Conservation (phyloP, 2,888 invertebrate species). For the Merodon equestris region DNA sequence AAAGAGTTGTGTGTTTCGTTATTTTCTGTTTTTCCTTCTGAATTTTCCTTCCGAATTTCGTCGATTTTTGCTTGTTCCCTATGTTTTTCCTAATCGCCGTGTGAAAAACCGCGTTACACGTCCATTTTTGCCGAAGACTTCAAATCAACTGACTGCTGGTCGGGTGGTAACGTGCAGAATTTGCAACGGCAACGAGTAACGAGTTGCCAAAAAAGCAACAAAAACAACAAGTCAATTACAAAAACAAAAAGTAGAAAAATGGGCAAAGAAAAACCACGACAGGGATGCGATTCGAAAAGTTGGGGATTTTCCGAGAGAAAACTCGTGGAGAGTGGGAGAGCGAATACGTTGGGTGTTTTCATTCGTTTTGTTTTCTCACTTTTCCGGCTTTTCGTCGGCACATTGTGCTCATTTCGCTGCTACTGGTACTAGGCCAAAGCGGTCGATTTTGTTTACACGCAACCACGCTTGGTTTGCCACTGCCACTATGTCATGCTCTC, state of each 20-base stretch:
- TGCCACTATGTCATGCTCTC: too few relatives aligned
- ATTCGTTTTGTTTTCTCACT: slow-evolving; percentile 51
- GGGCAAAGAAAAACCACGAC: too few relatives aligned
- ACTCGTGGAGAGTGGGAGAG: slow-evolving; percentile 6
- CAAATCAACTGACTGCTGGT: slow-evolving; percentile 60
- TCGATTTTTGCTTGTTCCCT: background rate
- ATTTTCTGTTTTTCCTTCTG: slow-evolving; percentile 13
- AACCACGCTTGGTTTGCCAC: slow-evolving; percentile 23
- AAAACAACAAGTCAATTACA: too few relatives aligned
- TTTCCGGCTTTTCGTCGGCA: slow-evolving; percentile 60
- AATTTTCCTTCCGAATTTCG: slow-evolving; percentile 2
- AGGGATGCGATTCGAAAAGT: slow-evolving; percentile 12
- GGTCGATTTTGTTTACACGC: slow-evolving; percentile 66
- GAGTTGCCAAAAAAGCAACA: slow-evolving; percentile 49
- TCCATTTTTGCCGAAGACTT: slow-evolving; percentile 66
- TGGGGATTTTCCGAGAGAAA: slow-evolving; percentile 44
- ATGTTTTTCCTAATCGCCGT: slow-evolving; percentile 32
- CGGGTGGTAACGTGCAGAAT: slow-evolving; percentile 58
- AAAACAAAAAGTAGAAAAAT: too few relatives aligned
- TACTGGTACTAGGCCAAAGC: slow-evolving; percentile 28
- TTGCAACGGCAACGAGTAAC: slow-evolving; percentile 46
- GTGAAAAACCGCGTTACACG: slow-evolving; percentile 63
- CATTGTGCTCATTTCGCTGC: slow-evolving; percentile 21
- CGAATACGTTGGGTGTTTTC: too few relatives aligned
- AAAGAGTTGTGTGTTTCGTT: slow-evolving; percentile 29